phyloP scores from a whole-genome alignment of 2,797 vertebrate genomes.

The Myotis planiceps region DNA sequence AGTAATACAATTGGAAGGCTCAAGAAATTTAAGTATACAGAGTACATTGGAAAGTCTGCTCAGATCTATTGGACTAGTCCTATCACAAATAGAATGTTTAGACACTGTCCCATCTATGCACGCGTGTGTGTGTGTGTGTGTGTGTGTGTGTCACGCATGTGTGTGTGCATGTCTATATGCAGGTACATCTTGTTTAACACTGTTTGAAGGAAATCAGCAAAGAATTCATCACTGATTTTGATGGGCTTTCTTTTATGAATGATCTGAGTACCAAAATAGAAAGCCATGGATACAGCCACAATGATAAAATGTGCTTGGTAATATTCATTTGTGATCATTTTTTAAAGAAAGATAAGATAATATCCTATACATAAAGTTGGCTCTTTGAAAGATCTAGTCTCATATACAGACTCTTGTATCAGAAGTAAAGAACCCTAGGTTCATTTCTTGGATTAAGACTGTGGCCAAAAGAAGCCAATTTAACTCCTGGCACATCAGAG shows the following conservation, averaged over 20 bases:
- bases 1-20: conserved; percentile 60
- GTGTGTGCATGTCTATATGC: neutral
- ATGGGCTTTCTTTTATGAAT: neutral
- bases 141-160: neutral
- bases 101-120: neutral
- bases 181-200: neutral
- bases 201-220: neutral
- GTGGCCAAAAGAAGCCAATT: neutral
- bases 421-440: neutral
- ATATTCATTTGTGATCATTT: neutral
- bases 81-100: neutral
- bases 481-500: neutral
- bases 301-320: neutral
- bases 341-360: neutral
- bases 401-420: neutral
- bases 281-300: neutral
- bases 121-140: neutral
- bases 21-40: neutral
- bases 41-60: neutral
- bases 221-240: neutral
- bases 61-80: neutral
- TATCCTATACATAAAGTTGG: neutral
- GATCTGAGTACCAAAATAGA: neutral
- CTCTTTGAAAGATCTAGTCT: conserved; percentile 15
- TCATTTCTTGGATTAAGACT: neutral